Percentiles rank a stretch among this genome's conserved stretches.
phyloP scores from a whole-genome alignment of 2,797 vertebrate species.

The Danio aesculapii region DNA sequence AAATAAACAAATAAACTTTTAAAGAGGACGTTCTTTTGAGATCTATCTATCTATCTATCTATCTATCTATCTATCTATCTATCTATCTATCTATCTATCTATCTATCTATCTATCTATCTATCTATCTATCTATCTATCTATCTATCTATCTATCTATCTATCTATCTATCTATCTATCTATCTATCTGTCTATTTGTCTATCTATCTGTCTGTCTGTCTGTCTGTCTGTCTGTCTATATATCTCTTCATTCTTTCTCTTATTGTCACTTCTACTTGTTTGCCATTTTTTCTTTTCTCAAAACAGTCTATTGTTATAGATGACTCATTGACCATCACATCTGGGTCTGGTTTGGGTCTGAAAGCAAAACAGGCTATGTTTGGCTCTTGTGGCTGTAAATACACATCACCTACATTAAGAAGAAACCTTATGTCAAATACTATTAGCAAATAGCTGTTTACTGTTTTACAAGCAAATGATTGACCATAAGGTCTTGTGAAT shows the following conservation, averaged over 20 bases:
- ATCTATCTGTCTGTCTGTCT: no score
- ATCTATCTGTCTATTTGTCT: no score
- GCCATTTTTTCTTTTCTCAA: not conserved
- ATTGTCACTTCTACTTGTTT: conserved; percentile 24
- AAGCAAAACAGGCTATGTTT: conserved; percentile 48
- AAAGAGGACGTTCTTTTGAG: no score
- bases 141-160: no score
- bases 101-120: no score
- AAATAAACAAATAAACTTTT: no score
- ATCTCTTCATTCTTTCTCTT: not conserved
- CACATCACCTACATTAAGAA: not conserved
- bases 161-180: no score
- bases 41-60: no score
- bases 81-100: no score
- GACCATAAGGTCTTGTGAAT: conserved; percentile 6
- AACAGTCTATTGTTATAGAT: conserved; percentile 4
- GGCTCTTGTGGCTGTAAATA: conserved; percentile 21
- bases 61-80: no score
- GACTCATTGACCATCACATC: conserved; percentile 41
- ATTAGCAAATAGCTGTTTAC: not conserved
- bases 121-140: not conserved
- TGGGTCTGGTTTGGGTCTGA: conserved; percentile 32
- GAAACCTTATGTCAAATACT: not conserved
- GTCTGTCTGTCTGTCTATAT: no score
- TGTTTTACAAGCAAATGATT: not conserved